Conservation (phyloP, 1,140 invertebrate genomes). For the Calycopis cecrops region DNA sequence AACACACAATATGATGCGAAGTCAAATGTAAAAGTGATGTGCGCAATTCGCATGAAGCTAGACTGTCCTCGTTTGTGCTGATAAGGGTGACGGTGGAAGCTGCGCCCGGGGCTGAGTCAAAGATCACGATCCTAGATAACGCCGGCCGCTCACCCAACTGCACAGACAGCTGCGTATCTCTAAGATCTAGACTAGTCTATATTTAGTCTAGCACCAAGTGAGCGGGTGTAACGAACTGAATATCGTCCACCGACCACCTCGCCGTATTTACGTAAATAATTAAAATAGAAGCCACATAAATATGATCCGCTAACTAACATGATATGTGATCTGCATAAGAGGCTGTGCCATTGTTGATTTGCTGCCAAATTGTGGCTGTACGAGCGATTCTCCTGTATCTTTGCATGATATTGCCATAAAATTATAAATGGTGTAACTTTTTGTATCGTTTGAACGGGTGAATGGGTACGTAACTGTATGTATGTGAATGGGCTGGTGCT, state of each 20-base stretch:
- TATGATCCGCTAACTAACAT: no score
- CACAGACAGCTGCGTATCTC: not conserved
- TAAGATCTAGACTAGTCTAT: constrained; percentile 5
- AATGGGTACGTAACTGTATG: no score
- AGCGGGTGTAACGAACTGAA: constrained; percentile 1
- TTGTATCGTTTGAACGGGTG: no score
- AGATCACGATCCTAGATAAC: constrained; percentile 58
- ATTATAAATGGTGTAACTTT: no score
- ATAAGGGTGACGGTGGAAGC: constrained; percentile 54
- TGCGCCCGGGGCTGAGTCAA: constrained; percentile 41
- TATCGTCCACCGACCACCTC: not conserved
- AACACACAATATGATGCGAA: not conserved
- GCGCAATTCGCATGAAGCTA: constrained; percentile 41
- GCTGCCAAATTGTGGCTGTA: no score
- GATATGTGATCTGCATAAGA: no score
- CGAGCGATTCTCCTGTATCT: no score
- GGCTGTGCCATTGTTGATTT: no score
- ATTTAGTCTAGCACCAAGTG: not conserved
- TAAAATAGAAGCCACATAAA: not conserved
- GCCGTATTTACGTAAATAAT: no score
- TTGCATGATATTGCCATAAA: no score
- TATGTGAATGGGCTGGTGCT: no score
- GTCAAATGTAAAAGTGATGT: constrained; percentile 26
- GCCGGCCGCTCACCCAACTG: constrained; percentile 43
- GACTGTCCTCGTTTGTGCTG: constrained; percentile 63